A percentile compares a stretch with the other conserved stretches of the same genome.
Evolutionary conservation across 2,888 invertebrate genomes (phyloP).

Genomic region (Eurois occulta): DNA sequence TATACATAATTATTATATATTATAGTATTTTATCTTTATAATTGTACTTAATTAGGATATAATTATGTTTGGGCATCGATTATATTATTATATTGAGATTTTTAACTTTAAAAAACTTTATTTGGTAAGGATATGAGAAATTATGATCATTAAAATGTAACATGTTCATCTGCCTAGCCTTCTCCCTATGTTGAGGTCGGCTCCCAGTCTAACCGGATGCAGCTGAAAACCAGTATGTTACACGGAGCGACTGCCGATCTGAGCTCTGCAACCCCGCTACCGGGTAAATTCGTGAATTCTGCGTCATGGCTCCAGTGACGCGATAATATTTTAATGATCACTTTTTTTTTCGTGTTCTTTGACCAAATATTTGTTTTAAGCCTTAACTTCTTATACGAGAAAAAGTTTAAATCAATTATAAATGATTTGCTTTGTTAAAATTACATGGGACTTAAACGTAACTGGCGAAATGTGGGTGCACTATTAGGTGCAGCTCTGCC

Average conservation of each 20-base stretch:
- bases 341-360: neutral
- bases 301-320: neutral
- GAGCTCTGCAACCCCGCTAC: neutral
- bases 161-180: neutral
- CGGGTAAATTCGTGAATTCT: neutral
- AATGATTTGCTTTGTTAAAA: constrained; percentile 23
- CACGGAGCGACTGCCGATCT: neutral
- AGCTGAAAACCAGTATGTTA: neutral
- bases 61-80: constrained; percentile 67
- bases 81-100: constrained; percentile 53
- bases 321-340: constrained; percentile 13
- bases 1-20: constrained; percentile 53
- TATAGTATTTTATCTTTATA: constrained; percentile 68
- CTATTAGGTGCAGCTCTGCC: neutral
- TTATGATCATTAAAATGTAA: constrained; percentile 24
- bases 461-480: neutral
- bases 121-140: constrained; percentile 6
- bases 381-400: constrained; percentile 55
- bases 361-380: constrained; percentile 39
- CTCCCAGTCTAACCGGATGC: neutral
- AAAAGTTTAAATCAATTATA: constrained; percentile 5
- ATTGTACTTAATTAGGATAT: constrained; percentile 74
- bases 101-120: constrained; percentile 42
- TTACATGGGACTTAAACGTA: neutral
- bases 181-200: neutral